Evolutionary conservation across 92 coral and sea anemone genomes (phyloP), one percentile per base, ranked within the genome.

Genomic region (Porites lobata): DNA sequence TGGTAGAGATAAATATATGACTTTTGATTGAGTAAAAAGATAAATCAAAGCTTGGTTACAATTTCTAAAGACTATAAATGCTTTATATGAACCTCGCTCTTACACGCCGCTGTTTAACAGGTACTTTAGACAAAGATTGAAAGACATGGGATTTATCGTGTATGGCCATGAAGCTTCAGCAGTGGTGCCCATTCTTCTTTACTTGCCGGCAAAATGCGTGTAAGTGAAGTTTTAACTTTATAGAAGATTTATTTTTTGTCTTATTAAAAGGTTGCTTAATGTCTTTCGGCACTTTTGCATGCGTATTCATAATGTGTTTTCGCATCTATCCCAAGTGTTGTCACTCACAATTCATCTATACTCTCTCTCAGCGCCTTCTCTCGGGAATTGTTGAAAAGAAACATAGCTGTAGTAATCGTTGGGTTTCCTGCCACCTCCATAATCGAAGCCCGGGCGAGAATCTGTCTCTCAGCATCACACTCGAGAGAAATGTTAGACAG

Each of bases 391-490:
- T 76, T 96, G 17, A 93, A 96, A 76, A 87, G 99, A 66, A 93
- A 93, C 5, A 85, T 96, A 24, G 99, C 96, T 38, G 95, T 94
- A 26, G 99, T 96, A 7, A 95, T 96, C 4, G 99, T 95, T 57
- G 99, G 99, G 4, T 96, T 96, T 63, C 99, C 99, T 19, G 99
- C 98, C 63, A 95, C 98, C 14, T 92, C 96, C n/a, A 90, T 96
- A 43, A 88, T 96, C 20, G 99, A 96, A 74, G 93, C 98, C n/a
- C 96, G 99, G 72, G 96, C 98, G 53, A 82, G 99, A 65, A 93
- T 96, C 87, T 96, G 99, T 57, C 71, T 96, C 67, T 96, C 99
- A 9, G 99, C 99, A 51, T 96, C 98, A 20, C 99, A 96, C 88
- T 93, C 99, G 11, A 91, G 95, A 13, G 96, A 96, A 84, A 92